These are phyloP conservation scores for Drosophila pullipes DNA, from an alignment of 2,888 invertebrate genomes.

Conservation along the genomic window DNA sequence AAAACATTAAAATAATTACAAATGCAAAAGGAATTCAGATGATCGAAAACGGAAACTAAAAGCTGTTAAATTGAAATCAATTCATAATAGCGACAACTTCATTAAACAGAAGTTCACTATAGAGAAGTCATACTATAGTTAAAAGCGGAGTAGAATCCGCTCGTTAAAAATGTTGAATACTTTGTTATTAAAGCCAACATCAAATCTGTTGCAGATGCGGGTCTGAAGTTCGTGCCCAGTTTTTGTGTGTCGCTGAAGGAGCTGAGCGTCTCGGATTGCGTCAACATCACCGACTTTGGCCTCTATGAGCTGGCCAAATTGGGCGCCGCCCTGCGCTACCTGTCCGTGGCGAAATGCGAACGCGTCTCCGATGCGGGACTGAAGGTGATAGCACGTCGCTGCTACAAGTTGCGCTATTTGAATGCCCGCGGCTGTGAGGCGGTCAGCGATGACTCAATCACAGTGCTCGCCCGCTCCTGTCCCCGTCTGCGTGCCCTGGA, in stretches of 20 bases:
- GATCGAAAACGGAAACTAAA: too few species aligned
- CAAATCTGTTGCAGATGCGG: conserved; percentile 88
- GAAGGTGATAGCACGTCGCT: conserved; percentile 93
- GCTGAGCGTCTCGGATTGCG: conserved; percentile 95
- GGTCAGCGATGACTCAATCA: conserved; percentile 96
- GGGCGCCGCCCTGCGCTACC: conserved; percentile 94
- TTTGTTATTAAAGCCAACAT: neutral
- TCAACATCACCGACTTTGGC: conserved; percentile 95
- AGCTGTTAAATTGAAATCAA: neutral
- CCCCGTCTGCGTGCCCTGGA: conserved; percentile 94
- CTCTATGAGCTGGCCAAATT: conserved; percentile 95
- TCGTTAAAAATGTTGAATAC: neutral
- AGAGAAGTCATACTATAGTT: neutral
- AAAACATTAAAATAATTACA: neutral
- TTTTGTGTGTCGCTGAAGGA: conserved; percentile 94
- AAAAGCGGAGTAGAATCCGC: neutral
- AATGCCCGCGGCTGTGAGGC: conserved; percentile 97
- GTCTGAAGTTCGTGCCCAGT: conserved; percentile 95
- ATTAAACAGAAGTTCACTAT: neutral
- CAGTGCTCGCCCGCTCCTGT: conserved; percentile 93
- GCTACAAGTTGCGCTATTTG: conserved; percentile 94
- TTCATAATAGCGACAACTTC: too few species aligned
- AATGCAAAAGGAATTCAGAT: neutral
- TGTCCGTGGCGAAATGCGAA: conserved; percentile 97
- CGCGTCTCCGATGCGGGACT: conserved; percentile 96